phyloP scores from a whole-genome alignment of 2,797 vertebrate species.

The Tragelaphus eurycerus region DNA sequence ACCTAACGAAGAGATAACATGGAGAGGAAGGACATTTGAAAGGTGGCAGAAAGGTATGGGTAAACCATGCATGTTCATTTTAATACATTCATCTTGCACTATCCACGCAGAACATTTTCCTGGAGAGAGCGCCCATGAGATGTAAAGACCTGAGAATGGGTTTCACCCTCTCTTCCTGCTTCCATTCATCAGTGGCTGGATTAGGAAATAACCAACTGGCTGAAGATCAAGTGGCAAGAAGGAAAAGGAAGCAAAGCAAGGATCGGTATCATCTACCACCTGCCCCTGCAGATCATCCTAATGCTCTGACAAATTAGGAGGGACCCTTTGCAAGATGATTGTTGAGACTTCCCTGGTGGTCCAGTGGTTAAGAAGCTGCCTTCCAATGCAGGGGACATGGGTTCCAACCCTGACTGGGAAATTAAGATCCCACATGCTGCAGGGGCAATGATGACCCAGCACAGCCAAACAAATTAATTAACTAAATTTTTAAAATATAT shows the following conservation, averaged over 20 bases:
- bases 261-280: not conserved
- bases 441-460: accelerated
- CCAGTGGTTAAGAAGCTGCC: not conserved
- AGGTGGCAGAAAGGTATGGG: not conserved
- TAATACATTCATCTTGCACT: not conserved
- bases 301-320: not conserved
- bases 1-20: not conserved
- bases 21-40: not conserved
- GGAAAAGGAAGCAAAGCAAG: not conserved
- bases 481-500: not conserved
- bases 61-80: not conserved
- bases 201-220: not conserved
- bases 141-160: not conserved
- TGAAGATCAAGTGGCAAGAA: not conserved
- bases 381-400: not conserved
- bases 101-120: not conserved
- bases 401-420: not conserved
- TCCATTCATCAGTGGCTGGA: not conserved
- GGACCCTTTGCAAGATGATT: not conserved
- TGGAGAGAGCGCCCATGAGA: not conserved
- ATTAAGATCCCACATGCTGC: not conserved
- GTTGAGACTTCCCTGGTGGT: not conserved
- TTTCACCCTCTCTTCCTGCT: not conserved
- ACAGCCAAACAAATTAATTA: not conserved
- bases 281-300: not conserved